A percentile compares a stretch with the other conserved stretches of the same genome.
phyloP scores from a whole-genome alignment of 2,113 vertebrate species.

The Ochotona curzoniae region DNA sequence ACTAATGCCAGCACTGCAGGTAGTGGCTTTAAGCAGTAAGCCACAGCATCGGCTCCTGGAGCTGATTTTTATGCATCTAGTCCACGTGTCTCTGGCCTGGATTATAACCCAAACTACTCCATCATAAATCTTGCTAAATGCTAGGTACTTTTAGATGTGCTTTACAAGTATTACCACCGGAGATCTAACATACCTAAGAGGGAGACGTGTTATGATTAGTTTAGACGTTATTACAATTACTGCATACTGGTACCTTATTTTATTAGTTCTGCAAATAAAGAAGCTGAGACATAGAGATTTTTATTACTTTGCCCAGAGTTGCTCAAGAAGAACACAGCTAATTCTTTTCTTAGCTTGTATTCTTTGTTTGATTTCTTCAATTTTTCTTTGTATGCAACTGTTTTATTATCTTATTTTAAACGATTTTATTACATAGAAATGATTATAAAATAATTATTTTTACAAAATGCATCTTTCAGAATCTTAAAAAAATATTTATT shows the following conservation, averaged over 20 bases:
- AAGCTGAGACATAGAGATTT: neutral
- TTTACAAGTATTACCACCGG: neutral
- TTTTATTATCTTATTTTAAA: constrained; percentile 11
- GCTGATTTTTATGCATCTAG: neutral
- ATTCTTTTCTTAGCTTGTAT: neutral
- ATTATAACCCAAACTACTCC: neutral
- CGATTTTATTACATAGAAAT: neutral
- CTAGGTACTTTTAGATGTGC: neutral
- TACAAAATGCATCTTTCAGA: too few species aligned
- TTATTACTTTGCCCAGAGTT: neutral
- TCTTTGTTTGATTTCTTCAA: neutral
- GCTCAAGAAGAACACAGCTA: neutral
- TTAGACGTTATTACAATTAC: too few species aligned
- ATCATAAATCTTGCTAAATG: neutral
- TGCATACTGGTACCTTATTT: neutral
- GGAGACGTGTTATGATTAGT: neutral
- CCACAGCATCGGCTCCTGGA: too few species aligned
- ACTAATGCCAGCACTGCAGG: too few species aligned
- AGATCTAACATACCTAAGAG: neutral
- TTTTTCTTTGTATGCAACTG: neutral
- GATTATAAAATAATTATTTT: neutral
- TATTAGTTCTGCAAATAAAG: neutral
- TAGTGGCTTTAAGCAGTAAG: too few species aligned
- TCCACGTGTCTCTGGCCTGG: neutral
- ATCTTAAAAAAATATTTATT: too few species aligned